phyloP scores from a whole-genome alignment of 2,113 vertebrate genomes.

The Scartelaos histophorus region DNA sequence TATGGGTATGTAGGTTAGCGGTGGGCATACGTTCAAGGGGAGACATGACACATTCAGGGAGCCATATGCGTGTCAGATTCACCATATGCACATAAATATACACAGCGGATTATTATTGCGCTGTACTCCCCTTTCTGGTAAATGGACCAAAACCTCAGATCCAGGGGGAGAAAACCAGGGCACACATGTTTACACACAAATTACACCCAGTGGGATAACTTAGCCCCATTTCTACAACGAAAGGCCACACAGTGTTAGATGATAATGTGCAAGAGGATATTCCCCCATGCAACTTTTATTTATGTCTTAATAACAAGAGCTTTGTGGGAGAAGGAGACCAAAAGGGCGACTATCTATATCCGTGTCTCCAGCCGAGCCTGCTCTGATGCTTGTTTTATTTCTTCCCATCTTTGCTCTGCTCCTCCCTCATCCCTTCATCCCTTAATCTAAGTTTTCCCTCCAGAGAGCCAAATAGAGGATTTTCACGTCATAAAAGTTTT shows the following conservation, averaged over 20 bases:
- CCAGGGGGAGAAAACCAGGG: constrained; percentile 18
- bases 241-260: constrained; percentile 52
- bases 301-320: constrained; percentile 26
- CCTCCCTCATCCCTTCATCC: constrained; percentile 41
- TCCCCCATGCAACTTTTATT: constrained; percentile 35
- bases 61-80: constrained; percentile 5
- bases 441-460: constrained; percentile 35
- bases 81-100: constrained; percentile 20
- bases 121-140: constrained; percentile 43
- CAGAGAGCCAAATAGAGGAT: constrained; percentile 42
- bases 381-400: constrained; percentile 13
- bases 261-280: constrained; percentile 45
- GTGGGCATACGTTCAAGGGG: constrained; percentile 7
- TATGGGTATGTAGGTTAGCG: background rate
- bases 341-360: constrained; percentile 8
- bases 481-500: constrained; percentile 61
- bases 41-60: background rate
- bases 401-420: constrained; percentile 29
- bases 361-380: constrained; percentile 1
- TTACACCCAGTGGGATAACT: constrained; percentile 66
- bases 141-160: constrained; percentile 69
- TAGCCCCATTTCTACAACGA: constrained; percentile 50
- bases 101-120: constrained; percentile 27
- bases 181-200: constrained; percentile 68
- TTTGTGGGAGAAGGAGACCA: constrained; percentile 5